Conservation (phyloP, 2,797 vertebrate genomes). For the Ctenopoma kingsleyae region DNA sequence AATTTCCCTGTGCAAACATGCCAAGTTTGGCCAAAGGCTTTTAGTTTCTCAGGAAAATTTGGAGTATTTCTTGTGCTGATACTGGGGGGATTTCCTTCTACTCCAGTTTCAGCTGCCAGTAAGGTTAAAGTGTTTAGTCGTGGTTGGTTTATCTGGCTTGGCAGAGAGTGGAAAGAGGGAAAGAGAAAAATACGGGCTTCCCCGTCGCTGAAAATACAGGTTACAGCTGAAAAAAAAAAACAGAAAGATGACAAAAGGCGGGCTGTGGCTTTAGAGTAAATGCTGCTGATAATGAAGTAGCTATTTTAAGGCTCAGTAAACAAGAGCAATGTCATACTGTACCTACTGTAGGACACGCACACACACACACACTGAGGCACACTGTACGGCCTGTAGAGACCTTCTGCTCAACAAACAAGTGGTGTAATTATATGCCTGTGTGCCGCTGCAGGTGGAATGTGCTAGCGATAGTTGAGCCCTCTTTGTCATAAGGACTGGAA, state of each 20-base stretch:
- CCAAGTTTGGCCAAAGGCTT: conserved; percentile 44
- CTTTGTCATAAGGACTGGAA: conserved; percentile 74
- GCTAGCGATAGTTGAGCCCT: conserved; percentile 63
- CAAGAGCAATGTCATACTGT: conserved; percentile 51
- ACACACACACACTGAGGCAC: conserved; percentile 7
- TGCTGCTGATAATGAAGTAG: conserved; percentile 42
- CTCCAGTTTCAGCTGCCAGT: conserved; percentile 22
- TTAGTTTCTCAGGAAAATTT: conserved; percentile 45
- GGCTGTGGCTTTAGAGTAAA: conserved; percentile 47
- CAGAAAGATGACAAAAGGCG: conserved; percentile 48
- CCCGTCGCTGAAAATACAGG: conserved; percentile 50
- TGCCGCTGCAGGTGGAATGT: conserved; percentile 75
- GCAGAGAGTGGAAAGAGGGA: conserved; percentile 9
- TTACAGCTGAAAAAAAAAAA: conserved; percentile 34
- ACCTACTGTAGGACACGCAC: conserved; percentile 48
- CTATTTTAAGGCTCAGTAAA: conserved; percentile 71
- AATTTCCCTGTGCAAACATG: conserved; percentile 44
- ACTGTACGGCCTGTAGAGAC: conserved; percentile 63
- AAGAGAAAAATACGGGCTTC: conserved; percentile 34
- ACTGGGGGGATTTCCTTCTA: background rate
- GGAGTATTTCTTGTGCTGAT: background rate
- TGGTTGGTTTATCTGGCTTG: conserved; percentile 44
- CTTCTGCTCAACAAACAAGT: conserved; percentile 71
- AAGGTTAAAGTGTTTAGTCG: conserved; percentile 41
- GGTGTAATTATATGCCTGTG: conserved; percentile 66